Base-by-base conservation (phyloP, 2,113 vertebrate species). In the Arenaria interpres region DNA sequence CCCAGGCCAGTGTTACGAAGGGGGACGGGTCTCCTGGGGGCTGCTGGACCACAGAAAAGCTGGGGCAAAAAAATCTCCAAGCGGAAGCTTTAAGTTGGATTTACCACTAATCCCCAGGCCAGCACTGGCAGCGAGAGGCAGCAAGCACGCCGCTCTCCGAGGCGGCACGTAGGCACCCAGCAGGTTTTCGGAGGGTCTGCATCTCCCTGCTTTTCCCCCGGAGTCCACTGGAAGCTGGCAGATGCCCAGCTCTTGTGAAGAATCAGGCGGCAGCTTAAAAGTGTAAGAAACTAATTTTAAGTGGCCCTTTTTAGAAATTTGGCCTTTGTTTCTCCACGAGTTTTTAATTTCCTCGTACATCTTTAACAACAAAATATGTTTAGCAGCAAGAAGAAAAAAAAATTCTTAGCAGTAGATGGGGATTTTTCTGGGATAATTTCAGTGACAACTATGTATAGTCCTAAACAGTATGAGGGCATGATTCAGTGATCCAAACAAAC, bases 401-500 rank as follows among this genome's bases (percentile, higher is more conserved):
- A 56, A 46, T 12, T 53, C 63, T 83, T 54, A 95, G 28, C 74
- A 74, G 64, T 93, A 67, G 75, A 96, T 81, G 74, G 50, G 64
- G 64, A 82, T 88, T 96, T 83, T 85, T 95, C 88, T 79, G 93
- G 30, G 48, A 85, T 79, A 59, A 33, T 94, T 94, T 77, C 85
- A 68, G 37, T 71, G 56, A 81, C 69, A 90, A 48, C 59, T 92
- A 78, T 95, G 46, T 57, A 24, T 68, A 87, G 79, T 53, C 80
- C 87, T 83, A 72, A 91, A 89, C 74, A 69, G 59, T 85, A 51
- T 9, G 63, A 90, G 63, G 37, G n/a, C 41, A 94, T 71, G 68
- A 64, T 73, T 79, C 73, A 96, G 79, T 68, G 96, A 95, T 90
- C 90, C 91, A 96, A 94, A 96, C 89, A 97, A 97, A 91, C 59